phyloP scores from a whole-genome alignment of 92 coral and sea anemone genomes.

The Virgularia gustaviana region DNA sequence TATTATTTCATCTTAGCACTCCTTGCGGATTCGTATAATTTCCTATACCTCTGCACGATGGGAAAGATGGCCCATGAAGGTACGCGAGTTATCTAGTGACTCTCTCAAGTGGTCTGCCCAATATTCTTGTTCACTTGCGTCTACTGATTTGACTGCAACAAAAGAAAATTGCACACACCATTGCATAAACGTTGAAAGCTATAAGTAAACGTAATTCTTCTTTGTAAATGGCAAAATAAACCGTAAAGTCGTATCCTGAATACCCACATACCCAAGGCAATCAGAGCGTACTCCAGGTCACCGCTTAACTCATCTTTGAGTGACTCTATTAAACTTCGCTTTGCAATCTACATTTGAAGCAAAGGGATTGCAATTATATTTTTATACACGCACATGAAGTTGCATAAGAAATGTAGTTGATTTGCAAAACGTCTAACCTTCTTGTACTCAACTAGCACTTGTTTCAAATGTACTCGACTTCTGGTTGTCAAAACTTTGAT shows the following conservation, averaged over 20 bases:
- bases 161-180: not conserved
- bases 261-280: conserved; percentile 57
- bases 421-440: conserved; percentile 24
- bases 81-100: not conserved
- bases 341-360: not conserved
- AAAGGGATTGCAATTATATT: not conserved
- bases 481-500: conserved; percentile 57
- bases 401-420: not conserved
- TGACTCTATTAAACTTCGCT: not conserved
- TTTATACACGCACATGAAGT: not conserved
- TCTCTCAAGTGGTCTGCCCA: conserved; percentile 9
- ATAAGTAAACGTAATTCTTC: not conserved
- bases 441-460: conserved; percentile 55
- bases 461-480: conserved; percentile 53
- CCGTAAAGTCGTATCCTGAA: conserved; percentile 37
- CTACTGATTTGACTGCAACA: not conserved
- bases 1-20: not conserved
- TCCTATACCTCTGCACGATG: conserved; percentile 21
- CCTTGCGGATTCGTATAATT: not conserved
- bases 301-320: conserved; percentile 68
- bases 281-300: conserved; percentile 64
- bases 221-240: not conserved
- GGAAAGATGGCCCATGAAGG: conserved; percentile 3
- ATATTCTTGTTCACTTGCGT: not conserved
- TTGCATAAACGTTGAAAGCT: not conserved